phyloP scores from a whole-genome alignment of 2,888 invertebrate species.

The Resseliella maxima region DNA sequence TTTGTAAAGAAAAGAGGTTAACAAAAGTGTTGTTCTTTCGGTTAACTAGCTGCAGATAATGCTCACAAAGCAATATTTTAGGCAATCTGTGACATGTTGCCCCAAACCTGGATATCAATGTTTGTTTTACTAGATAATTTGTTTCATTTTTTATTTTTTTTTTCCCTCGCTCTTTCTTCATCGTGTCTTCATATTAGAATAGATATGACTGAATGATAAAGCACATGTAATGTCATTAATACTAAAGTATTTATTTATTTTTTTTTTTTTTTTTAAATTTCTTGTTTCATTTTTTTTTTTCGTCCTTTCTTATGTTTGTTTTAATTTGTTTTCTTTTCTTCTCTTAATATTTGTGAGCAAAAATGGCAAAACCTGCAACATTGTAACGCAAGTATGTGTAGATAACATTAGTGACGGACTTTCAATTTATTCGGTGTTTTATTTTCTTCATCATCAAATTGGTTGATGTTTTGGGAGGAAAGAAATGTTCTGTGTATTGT shows the following conservation, averaged over 20 bases:
- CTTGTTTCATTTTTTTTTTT: no score
- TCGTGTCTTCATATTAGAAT: not conserved
- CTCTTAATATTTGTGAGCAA: constrained; percentile 3
- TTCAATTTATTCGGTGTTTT: not conserved
- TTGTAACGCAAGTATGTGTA: not conserved
- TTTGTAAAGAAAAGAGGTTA: not conserved
- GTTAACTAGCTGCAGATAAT: not conserved
- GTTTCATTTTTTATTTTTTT: not conserved
- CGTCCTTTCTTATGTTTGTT: not conserved
- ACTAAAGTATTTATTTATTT: not conserved
- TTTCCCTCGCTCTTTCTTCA: not conserved
- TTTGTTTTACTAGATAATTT: not conserved
- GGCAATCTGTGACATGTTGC: not conserved
- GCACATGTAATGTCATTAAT: constrained; percentile 44
- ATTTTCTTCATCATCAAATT: not conserved
- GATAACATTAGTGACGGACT: not conserved
- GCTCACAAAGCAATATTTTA: constrained; percentile 20
- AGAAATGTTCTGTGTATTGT: no score
- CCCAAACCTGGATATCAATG: not conserved
- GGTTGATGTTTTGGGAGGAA: not conserved
- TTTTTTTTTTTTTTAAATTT: not conserved
- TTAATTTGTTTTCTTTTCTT: not conserved
- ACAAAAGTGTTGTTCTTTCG: constrained; percentile 9
- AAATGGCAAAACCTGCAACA: constrained; percentile 12
- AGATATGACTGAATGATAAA: constrained; percentile 49